A percentile compares a stretch with the other conserved stretches of the same genome.
Conservation (phyloP, 2,113 vertebrate genomes). For the Corythornis cristatus region DNA sequence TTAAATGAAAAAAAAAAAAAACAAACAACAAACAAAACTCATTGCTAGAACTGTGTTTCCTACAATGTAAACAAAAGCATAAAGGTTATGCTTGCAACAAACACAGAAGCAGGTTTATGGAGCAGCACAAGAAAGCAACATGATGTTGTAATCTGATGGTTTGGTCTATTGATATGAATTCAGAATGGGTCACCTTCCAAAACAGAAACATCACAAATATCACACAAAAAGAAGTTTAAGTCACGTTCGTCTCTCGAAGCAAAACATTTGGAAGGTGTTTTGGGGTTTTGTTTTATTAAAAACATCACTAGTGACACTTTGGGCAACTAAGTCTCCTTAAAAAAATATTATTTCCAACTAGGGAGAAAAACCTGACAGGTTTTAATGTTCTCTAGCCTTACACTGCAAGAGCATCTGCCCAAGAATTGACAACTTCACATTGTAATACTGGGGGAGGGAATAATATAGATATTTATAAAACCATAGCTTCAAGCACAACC, state of each 20-base stretch:
- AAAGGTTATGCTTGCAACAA: constrained; percentile 64
- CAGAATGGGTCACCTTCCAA: constrained; percentile 26
- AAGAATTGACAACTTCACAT: not conserved
- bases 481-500: not conserved
- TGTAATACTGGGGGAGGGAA: not conserved
- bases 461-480: no score
- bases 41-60: constrained; percentile 68
- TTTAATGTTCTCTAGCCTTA: not conserved
- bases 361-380: not conserved
- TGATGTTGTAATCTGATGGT: not conserved
- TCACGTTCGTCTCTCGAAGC: not conserved
- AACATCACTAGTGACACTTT: not conserved
- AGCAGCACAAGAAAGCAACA: constrained; percentile 59
- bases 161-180: constrained; percentile 57
- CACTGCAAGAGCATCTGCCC: not conserved
- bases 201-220: not conserved
- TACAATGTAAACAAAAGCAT: constrained; percentile 71
- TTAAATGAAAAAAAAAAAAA: constrained; percentile 51
- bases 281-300: not conserved
- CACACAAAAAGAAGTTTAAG: not conserved
- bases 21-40: not conserved
- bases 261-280: not conserved
- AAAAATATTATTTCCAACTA: not conserved
- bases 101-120: constrained; percentile 64
- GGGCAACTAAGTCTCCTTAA: not conserved